Evolutionary conservation across 1,140 invertebrate genomes (phyloP).

Genomic region (Drosophila saltans): DNA sequence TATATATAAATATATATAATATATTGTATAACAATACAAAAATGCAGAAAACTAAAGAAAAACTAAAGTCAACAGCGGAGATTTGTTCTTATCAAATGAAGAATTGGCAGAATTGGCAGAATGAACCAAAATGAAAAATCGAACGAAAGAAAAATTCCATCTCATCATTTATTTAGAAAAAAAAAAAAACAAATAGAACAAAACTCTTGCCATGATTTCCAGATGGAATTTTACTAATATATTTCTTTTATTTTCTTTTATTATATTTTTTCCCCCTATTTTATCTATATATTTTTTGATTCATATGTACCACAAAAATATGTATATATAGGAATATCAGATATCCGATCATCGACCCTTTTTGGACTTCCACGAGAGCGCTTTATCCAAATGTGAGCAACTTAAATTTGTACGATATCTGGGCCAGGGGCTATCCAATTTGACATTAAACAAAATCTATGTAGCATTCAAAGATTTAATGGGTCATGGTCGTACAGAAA

Average conservation of each 20-base stretch:
- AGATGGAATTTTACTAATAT: constrained; percentile 17
- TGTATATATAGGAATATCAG: constrained; percentile 77
- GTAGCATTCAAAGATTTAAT: constrained; percentile 78
- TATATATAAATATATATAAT: not conserved
- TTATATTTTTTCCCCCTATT: constrained; percentile 13
- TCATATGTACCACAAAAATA: too few species aligned
- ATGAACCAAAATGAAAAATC: constrained; percentile 10
- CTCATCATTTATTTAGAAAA: constrained; percentile 47
- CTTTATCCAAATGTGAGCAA: constrained; percentile 83
- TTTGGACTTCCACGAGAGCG: constrained; percentile 83
- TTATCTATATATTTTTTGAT: not conserved
- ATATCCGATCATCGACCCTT: constrained; percentile 83
- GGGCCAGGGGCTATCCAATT: constrained; percentile 83
- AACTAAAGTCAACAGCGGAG: constrained; percentile 54
- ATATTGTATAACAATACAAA: not conserved
- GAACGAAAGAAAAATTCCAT: constrained; percentile 59
- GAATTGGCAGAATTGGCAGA: constrained; percentile 38
- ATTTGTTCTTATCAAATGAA: constrained; percentile 60
- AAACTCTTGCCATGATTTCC: constrained; percentile 58
- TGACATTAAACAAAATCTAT: constrained; percentile 83
- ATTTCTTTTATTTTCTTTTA: not conserved
- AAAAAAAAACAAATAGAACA: constrained; percentile 49
- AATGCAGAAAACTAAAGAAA: constrained; percentile 4
- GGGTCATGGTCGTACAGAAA: constrained; percentile 67
- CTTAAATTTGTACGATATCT: constrained; percentile 83